Evolutionary conservation across 2,888 invertebrate species (phyloP), one percentile per base, ranked within the genome.

Genomic region (Ctenicera cuprea): DNA sequence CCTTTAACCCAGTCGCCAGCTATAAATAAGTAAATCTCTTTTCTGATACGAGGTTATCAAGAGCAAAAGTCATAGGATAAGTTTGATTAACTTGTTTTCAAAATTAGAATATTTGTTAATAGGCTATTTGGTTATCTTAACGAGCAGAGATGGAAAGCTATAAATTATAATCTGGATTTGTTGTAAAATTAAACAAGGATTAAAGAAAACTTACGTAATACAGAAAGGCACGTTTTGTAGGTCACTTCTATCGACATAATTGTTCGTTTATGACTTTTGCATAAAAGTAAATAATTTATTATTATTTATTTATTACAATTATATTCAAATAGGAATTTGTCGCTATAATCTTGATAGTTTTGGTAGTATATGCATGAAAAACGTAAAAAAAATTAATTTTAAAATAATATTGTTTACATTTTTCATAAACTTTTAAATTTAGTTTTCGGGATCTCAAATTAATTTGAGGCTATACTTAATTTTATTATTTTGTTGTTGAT

Each of bases 21-120:
- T 74, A 71, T 71, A 76, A 78, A 77, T 76, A 78, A 78, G 74
- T 77, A 78, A 77, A 76, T 75, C 72, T 76, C 68, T 76, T 75
- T 77, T 68, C 61, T 74, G 75, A 77, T 77, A 74, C 26, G 62
- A 45, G 71, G 76, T 78, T 78, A 78, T 78, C 78, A 63, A 33
- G 76, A 75, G 76, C 76, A 76, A 67, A 71, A 66, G 77, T 76
- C 74, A 77, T 76, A 77, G 73, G 75, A 76, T 76, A 77, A 74
- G 11, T 72, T 68, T 66, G 76, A 76, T 71, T 68, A 71, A 68
- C 62, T 74, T 72, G 76, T 72, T 71, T 74, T 74, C 59, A 74
- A 74, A 75, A 62, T 70, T 63, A 52, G 59, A 70, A 67, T 70
- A 69, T 77, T 77, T 76, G 67, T 73, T 75, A 69, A 71, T 74